These are phyloP conservation scores for Enteromius treurensis DNA, from an alignment of 2,797 vertebrate genomes.

Conservation along the genomic window DNA sequence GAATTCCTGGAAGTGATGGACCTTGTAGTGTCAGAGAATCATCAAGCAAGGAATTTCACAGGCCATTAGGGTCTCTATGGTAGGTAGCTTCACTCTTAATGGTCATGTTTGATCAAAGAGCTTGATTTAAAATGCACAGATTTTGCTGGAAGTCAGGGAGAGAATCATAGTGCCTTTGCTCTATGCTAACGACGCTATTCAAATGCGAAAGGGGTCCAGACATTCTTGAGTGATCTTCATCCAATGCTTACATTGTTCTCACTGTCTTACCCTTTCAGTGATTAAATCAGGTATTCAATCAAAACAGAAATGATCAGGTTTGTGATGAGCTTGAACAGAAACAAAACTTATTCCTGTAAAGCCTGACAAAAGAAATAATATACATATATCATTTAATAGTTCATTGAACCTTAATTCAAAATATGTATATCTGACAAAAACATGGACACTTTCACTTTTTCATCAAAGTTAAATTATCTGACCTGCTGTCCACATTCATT, in stretches of 20 bases:
- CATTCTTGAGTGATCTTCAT: conserved; percentile 44
- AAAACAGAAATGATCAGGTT: conserved; percentile 22
- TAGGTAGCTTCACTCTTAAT: conserved; percentile 43
- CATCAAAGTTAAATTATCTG: neutral
- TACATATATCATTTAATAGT: neutral
- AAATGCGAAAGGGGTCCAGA: conserved; percentile 11
- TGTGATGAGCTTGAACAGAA: neutral
- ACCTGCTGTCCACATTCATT: neutral
- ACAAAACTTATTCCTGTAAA: neutral
- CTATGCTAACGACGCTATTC: conserved; percentile 46
- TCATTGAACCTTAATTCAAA: neutral
- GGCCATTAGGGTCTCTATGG: conserved; percentile 24
- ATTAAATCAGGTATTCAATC: conserved; percentile 48
- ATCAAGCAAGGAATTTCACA: conserved; percentile 49
- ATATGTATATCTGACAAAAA: neutral
- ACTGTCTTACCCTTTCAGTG: conserved; percentile 30
- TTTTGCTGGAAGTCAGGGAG: conserved; percentile 23
- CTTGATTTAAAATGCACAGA: conserved; percentile 31
- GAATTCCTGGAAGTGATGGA: conserved; percentile 47
- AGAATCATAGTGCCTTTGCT: conserved; percentile 17
- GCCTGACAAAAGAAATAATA: neutral
- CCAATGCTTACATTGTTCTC: conserved; percentile 32
- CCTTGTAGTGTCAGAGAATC: conserved; percentile 33
- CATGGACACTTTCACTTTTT: neutral
- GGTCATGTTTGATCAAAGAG: conserved; percentile 52